These are phyloP conservation scores for Drosophila bifasciata DNA, from an alignment of 1,140 invertebrate genomes.

Conservation along the genomic window DNA sequence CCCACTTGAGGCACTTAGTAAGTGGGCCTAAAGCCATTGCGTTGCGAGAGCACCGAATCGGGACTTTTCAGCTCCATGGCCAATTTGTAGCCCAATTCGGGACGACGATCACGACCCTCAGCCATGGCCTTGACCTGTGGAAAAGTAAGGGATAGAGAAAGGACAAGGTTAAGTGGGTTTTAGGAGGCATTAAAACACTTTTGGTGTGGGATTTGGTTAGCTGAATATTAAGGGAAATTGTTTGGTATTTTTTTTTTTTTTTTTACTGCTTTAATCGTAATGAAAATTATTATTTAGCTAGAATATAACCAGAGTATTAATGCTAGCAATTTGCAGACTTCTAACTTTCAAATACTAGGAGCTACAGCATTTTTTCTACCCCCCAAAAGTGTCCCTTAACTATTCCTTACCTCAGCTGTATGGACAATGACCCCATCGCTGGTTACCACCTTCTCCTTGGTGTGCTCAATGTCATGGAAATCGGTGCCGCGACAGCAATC, in stretches of 20 bases:
- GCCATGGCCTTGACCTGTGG: constrained; percentile 92
- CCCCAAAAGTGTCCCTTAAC: no score
- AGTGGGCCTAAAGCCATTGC: constrained; percentile 71
- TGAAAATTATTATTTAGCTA: no score
- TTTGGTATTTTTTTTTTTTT: no score
- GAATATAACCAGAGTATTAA: no score
- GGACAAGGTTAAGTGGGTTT: background rate
- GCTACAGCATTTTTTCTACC: no score
- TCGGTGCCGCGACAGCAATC: constrained; percentile 96
- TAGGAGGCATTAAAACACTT: no score
- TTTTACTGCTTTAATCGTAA: no score
- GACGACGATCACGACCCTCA: constrained; percentile 92
- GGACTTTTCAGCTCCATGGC: constrained; percentile 91
- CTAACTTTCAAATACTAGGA: no score
- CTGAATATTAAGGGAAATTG: no score
- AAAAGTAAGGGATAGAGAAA: background rate
- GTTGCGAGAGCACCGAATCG: constrained; percentile 80
- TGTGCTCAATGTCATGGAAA: constrained; percentile 92
- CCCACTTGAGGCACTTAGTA: constrained; percentile 29
- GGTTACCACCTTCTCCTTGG: constrained; percentile 89
- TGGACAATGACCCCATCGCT: constrained; percentile 92
- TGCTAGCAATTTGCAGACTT: no score
- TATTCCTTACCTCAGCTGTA: constrained; percentile 86
- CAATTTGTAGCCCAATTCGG: constrained; percentile 93
- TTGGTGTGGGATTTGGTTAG: no score